phyloP scores from a whole-genome alignment of 2,888 invertebrate genomes.

The Clitarchus hookeri region DNA sequence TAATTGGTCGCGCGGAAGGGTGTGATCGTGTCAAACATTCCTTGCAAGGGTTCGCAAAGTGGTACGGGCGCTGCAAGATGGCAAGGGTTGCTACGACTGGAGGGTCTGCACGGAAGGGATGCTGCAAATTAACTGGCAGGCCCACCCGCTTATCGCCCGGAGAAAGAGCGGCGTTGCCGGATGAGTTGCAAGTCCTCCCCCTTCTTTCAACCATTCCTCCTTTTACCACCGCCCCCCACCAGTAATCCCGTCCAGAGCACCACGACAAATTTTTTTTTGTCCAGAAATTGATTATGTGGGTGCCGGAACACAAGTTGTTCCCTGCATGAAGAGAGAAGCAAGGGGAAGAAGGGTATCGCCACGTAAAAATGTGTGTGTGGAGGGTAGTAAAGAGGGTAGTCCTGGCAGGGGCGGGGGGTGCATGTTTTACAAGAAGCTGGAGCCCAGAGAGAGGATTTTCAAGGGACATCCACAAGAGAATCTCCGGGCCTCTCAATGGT shows the following conservation, averaged over 20 bases:
- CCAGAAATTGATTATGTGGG: background rate
- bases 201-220: background rate
- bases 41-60: too few species aligned
- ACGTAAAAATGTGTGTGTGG: background rate
- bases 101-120: background rate
- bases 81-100: background rate
- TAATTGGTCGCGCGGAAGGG: too few species aligned
- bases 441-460: too few species aligned
- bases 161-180: background rate
- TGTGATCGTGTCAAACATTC: too few species aligned
- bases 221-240: background rate
- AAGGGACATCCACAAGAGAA: too few species aligned
- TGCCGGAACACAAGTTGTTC: background rate
- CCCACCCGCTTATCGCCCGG: background rate
- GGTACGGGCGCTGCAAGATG: background rate
- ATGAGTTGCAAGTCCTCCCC: background rate
- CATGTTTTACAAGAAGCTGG: too few species aligned
- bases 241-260: background rate
- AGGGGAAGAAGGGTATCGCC: background rate
- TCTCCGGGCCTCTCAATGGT: too few species aligned
- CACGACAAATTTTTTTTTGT: background rate
- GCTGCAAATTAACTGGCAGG: conserved; percentile 7
- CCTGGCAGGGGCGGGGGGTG: background rate
- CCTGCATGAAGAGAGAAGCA: background rate
- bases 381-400: background rate